phyloP scores from a whole-genome alignment of 53 echinoderm and acorn worm species.

The Zoroaster sp. region DNA sequence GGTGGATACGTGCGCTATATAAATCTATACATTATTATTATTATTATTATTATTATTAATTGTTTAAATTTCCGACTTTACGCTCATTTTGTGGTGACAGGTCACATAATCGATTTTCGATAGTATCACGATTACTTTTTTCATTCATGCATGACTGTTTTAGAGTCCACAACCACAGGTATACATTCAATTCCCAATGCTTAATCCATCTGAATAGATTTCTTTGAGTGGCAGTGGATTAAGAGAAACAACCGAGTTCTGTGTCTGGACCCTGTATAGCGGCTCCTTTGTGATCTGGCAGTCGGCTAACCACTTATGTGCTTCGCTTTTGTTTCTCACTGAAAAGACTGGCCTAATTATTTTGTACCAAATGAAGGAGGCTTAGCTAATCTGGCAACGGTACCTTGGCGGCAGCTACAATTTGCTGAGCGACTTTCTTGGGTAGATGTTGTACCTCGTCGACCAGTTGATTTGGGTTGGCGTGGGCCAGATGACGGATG shows the following conservation, averaged over 20 bases:
- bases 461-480: slow-evolving; percentile 60
- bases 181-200: too few relatives aligned
- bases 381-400: background rate
- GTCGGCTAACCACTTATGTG: background rate
- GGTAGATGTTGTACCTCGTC: slow-evolving; percentile 75
- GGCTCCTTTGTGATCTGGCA: background rate
- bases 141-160: too few relatives aligned
- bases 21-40: too few relatives aligned
- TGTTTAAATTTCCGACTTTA: too few relatives aligned
- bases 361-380: background rate
- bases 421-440: slow-evolving; percentile 73
- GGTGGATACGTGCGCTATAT: too few relatives aligned
- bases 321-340: background rate
- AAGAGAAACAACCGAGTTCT: background rate
- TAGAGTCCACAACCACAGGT: too few relatives aligned
- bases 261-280: background rate
- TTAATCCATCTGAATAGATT: too few relatives aligned
- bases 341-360: background rate
- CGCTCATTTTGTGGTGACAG: too few relatives aligned
- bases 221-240: too few relatives aligned
- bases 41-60: too few relatives aligned
- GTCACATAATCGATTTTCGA: too few relatives aligned
- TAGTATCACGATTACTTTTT: too few relatives aligned
- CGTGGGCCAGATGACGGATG: slow-evolving; percentile 81
- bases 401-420: slow-evolving; percentile 95